Conservation (phyloP, 1,140 invertebrate genomes). For the Acromyrmex heyeri region DNA sequence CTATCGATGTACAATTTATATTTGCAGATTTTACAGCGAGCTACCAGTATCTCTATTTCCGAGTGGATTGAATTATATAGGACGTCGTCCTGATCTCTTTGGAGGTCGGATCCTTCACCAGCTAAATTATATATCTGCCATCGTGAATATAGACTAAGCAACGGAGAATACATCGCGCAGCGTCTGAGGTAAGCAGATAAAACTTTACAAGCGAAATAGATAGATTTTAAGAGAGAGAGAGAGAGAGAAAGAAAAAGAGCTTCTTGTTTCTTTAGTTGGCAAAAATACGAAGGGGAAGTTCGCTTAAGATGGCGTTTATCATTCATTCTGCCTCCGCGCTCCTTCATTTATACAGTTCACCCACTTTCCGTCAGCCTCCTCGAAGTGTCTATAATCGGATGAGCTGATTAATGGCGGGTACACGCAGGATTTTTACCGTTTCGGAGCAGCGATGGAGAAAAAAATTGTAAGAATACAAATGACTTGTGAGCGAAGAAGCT, state of each 20-base stretch:
- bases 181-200: conserved; percentile 54
- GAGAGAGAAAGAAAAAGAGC: background rate
- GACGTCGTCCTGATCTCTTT: conserved; percentile 32
- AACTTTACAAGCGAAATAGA: background rate
- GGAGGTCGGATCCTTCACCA: conserved; percentile 7
- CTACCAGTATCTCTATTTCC: conserved; percentile 13
- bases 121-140: conserved; percentile 50
- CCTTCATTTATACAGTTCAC: conserved; percentile 16
- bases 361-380: conserved; percentile 15
- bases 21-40: conserved; percentile 32
- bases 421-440: conserved; percentile 10
- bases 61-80: conserved; percentile 45
- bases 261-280: conserved; percentile 30
- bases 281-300: conserved; percentile 50
- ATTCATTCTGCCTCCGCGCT: conserved; percentile 47
- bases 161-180: background rate
- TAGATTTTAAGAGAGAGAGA: too few relatives aligned
- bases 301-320: conserved; percentile 55
- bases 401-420: conserved; percentile 52
- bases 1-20: conserved; percentile 32
- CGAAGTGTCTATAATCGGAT: conserved; percentile 26
- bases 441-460: background rate
- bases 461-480: conserved; percentile 16
- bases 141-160: conserved; percentile 48
- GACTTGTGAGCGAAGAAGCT: background rate